Base-by-base conservation (phyloP, 2,888 invertebrate genomes). In the Macrosoma leucophasiata region DNA sequence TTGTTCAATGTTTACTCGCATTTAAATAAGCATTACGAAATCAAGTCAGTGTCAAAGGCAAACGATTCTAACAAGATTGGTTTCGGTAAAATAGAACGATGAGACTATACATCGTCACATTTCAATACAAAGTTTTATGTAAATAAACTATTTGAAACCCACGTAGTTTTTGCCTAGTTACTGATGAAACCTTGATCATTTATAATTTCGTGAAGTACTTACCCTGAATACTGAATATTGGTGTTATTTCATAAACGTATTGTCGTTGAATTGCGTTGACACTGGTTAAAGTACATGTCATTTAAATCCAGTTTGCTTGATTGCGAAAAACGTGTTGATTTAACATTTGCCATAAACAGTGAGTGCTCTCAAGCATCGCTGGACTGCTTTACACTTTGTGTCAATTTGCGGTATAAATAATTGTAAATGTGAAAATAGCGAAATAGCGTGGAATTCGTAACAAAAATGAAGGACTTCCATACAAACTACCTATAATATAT, bases 291-390 rank as follows among this genome's bases (percentile, higher is more conserved):
- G 52, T 46, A 46, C 43, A 41, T 48, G 52, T 49, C 48, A 40
- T 46, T 46, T 49, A 50, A 57, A 56, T 54, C 55, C 40, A 45
- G 49, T 55, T 73, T 73, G 61, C 72, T 61, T 65, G 63, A 73
- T 58, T 58, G 48, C 58, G 50, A 56, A 63, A 64, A 72, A 72
- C 69, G 64, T 67, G 75, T 74, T 70, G 61, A 53, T 58, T 73
- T 74, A 74, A 74, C 69, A 74, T 77, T 75, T 70, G 59, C 71
- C 68, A 46, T 72, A 70, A 69, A 65, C 61, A 67, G 63, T 51
- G 50, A 60, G 54, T 48, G 49, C 54, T 55, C 58, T 64, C 48
- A 43, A 59, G 46, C 55, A n/a, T n/a, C n/a, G n/a, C n/a, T n/a
- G n/a, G n/a, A n/a, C n/a, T n/a, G n/a, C n/a, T n/a, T n/a, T n/a